phyloP scores from a whole-genome alignment of 1,140 invertebrate species.

The Drosophila elegans region DNA sequence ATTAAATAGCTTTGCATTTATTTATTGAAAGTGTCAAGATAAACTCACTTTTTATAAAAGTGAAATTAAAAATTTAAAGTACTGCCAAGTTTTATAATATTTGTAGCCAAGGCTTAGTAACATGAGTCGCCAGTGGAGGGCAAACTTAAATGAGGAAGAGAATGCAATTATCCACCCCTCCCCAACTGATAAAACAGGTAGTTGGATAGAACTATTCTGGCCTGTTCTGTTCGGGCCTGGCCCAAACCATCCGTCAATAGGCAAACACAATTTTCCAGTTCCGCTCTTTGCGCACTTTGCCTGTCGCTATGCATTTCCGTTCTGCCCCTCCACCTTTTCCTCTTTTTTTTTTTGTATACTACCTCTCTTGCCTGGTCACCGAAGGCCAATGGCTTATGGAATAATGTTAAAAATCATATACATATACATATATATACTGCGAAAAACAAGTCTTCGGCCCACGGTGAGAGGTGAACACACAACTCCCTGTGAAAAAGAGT shows the following conservation, averaged over 20 bases:
- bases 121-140: conserved; percentile 6
- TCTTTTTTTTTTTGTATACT: not conserved
- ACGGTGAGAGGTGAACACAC: conserved; percentile 18
- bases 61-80: conserved; percentile 1
- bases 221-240: conserved; percentile 19
- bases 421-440: not conserved
- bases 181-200: conserved; percentile 28
- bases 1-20: no score
- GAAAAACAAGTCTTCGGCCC: conserved; percentile 46
- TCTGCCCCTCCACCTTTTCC: conserved; percentile 19
- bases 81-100: not conserved
- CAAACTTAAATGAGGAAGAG: conserved; percentile 36
- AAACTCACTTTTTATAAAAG: not conserved
- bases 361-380: conserved; percentile 42
- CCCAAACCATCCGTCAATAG: conserved; percentile 45
- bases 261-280: conserved; percentile 47
- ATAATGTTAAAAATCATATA: conserved; percentile 28
- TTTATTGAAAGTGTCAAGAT: not conserved
- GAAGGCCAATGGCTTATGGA: conserved; percentile 72
- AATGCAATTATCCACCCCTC: conserved; percentile 31
- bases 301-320: conserved; percentile 54
- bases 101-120: conserved; percentile 1
- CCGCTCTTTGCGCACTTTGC: conserved; percentile 48
- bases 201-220: conserved; percentile 14
- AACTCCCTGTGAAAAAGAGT: conserved; percentile 23